Evolutionary conservation across 2,113 vertebrate genomes (phyloP).

Genomic region (Panurus biarmicus): DNA sequence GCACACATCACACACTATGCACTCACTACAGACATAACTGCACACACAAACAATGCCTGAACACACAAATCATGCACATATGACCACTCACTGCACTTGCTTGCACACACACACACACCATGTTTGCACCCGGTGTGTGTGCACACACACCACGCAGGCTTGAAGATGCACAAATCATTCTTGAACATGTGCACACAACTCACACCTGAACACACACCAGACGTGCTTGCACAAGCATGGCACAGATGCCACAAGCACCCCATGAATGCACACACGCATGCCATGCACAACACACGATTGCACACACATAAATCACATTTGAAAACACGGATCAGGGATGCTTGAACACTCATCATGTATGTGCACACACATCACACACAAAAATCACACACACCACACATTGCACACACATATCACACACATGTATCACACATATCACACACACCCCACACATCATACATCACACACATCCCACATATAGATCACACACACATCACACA

Average conservation of each 20-base stretch:
- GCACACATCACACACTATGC: not conserved
- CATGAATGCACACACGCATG: accelerated
- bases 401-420: not conserved
- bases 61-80: not conserved
- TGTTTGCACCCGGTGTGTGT: not conserved
- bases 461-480: too few relatives aligned
- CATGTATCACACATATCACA: too few relatives aligned
- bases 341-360: too few relatives aligned
- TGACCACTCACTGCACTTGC: too few relatives aligned
- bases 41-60: not conserved
- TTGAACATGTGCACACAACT: not conserved
- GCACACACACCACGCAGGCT: too few relatives aligned
- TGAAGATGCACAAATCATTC: not conserved
- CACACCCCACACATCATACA: too few relatives aligned
- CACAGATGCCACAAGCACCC: not conserved
- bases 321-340: too few relatives aligned
- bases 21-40: not conserved
- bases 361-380: too few relatives aligned
- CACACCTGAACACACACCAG: not conserved
- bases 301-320: not conserved
- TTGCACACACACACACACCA: not conserved
- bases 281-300: accelerated
- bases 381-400: too few relatives aligned
- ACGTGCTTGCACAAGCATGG: not conserved
- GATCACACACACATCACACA: too few relatives aligned